Evolutionary conservation across 2,888 invertebrate species (phyloP).

Genomic region (Agrotis puta): DNA sequence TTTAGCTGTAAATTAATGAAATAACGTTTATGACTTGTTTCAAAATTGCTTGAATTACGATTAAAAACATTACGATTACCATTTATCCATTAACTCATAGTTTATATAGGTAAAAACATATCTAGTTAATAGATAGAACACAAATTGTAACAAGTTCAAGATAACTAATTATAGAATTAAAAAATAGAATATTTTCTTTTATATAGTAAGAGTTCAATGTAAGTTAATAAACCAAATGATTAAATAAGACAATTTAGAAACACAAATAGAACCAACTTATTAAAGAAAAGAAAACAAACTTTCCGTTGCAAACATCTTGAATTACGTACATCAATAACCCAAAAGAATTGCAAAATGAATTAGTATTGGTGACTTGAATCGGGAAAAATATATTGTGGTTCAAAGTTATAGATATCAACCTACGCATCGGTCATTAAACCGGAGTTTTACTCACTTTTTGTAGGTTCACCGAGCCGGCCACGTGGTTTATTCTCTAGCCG

Average conservation of each 20-base stretch:
- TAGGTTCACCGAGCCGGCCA: conserved; percentile 81
- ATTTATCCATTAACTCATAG: neutral
- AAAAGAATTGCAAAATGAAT: conserved; percentile 19
- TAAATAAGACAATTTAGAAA: neutral
- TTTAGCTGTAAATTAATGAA: conserved; percentile 4
- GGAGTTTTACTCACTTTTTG: conserved; percentile 80
- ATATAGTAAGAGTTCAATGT: too few relatives aligned
- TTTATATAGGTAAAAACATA: conserved; percentile 7
- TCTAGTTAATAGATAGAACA: conserved; percentile 4
- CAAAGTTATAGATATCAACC: conserved; percentile 40
- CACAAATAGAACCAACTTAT: conserved; percentile 13
- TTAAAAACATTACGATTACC: neutral
- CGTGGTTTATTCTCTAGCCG: conserved; percentile 78
- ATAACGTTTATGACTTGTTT: neutral
- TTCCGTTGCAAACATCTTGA: conserved; percentile 15
- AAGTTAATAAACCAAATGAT: neutral
- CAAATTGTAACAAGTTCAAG: conserved; percentile 6
- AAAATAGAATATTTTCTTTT: neutral
- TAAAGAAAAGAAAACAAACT: conserved; percentile 28
- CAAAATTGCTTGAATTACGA: neutral
- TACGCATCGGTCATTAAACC: conserved; percentile 59
- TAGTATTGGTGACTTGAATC: conserved; percentile 1
- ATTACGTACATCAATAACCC: conserved; percentile 2
- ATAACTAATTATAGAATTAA: neutral
- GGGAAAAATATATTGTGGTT: conserved; percentile 10